A percentile compares a stretch with the other conserved stretches of the same genome.
These are phyloP conservation scores for Dascyllus trimaculatus DNA, from an alignment of 2,113 vertebrate species.

Conservation along the genomic window DNA sequence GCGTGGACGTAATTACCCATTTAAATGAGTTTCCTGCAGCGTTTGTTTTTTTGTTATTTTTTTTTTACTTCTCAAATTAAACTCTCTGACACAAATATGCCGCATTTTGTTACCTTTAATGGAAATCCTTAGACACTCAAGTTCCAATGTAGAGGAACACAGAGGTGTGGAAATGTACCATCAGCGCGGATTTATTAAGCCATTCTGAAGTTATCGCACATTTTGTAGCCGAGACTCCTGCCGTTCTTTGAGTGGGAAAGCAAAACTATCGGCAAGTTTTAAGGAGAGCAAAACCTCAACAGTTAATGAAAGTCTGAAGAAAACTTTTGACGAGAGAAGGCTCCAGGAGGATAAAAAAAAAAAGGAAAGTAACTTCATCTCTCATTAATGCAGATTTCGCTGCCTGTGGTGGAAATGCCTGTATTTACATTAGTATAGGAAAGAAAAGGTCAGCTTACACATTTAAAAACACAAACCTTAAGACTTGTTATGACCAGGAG, in stretches of 20 bases:
- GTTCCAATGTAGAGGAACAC: conserved; percentile 2
- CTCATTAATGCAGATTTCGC: conserved; percentile 78
- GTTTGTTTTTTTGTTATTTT: conserved; percentile 39
- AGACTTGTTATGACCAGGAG: conserved; percentile 63
- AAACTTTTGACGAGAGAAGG: conserved; percentile 41
- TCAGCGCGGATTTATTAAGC: conserved; percentile 20
- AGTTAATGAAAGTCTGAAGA: conserved; percentile 30
- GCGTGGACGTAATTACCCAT: conserved; percentile 75
- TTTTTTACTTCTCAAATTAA: conserved; percentile 68
- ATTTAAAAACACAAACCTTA: conserved; percentile 70
- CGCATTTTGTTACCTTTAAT: conserved; percentile 58
- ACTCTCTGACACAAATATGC: conserved; percentile 64
- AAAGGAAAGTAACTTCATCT: conserved; percentile 34
- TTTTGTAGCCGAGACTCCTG: conserved; percentile 19
- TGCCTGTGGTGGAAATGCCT: conserved; percentile 69
- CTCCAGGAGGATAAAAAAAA: conserved; percentile 53
- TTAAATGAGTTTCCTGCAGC: conserved; percentile 75
- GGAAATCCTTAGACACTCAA: conserved; percentile 45
- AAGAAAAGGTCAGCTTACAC: conserved; percentile 82
- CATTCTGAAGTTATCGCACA: conserved; percentile 32
- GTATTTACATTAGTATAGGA: conserved; percentile 77
- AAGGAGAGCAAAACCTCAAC: conserved; percentile 8
- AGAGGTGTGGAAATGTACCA: conserved; percentile 21
- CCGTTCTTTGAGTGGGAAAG: not conserved
- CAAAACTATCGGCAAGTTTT: not conserved